phyloP scores from a whole-genome alignment of 1,140 invertebrate species.

The Dolichoris vasculosae region DNA sequence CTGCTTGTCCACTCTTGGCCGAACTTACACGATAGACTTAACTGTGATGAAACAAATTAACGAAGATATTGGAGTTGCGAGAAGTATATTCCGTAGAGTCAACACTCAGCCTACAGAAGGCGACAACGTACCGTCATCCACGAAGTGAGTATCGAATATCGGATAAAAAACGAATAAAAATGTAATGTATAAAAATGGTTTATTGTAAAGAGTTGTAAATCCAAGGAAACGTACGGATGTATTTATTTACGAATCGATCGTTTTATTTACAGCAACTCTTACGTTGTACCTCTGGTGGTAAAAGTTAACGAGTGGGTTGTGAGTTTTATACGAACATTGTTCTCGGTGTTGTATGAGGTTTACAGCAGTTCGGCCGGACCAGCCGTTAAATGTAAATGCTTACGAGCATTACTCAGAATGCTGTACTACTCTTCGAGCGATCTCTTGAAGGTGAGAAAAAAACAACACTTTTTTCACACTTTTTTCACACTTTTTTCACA shows the following conservation, averaged over 20 bases:
- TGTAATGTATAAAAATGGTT: too few species aligned
- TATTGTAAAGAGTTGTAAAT: not conserved
- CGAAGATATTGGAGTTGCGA: constrained; percentile 95
- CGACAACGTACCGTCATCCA: constrained; percentile 70
- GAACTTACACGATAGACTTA: constrained; percentile 96
- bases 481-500: too few species aligned
- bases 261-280: constrained; percentile 65
- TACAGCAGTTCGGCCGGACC: constrained; percentile 98
- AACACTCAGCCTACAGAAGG: constrained; percentile 71
- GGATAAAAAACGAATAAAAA: not conserved
- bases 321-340: constrained; percentile 90
- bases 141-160: constrained; percentile 58
- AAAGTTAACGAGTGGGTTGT: constrained; percentile 73
- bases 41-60: constrained; percentile 98
- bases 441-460: constrained; percentile 82
- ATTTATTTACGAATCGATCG: constrained; percentile 11
- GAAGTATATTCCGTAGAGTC: constrained; percentile 88
- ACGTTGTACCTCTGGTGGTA: constrained; percentile 71
- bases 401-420: constrained; percentile 95
- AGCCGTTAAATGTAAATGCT: constrained; percentile 96
- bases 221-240: not conserved
- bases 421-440: constrained; percentile 94
- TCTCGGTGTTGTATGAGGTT: constrained; percentile 95
- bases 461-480: too few species aligned
- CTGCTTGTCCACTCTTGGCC: constrained; percentile 90